Evolutionary conservation across 2,888 invertebrate genomes (phyloP).

Genomic region (Cataglyphis livida): DNA sequence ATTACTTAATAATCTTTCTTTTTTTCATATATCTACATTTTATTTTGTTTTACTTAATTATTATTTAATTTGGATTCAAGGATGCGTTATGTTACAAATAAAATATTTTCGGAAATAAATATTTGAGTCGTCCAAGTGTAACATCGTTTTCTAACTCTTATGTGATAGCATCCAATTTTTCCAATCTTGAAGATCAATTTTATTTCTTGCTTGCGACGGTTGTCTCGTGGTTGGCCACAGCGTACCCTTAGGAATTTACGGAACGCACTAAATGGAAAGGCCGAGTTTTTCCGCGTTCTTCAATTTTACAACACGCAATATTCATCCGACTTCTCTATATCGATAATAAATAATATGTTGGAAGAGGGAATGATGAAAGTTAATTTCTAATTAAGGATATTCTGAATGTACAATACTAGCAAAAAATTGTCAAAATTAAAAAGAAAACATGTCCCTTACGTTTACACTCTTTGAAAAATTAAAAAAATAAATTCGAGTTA

Average conservation of each 20-base stretch:
- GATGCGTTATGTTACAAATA: neutral
- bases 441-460: no score
- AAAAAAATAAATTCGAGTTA: no score
- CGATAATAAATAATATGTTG: conserved; percentile 4
- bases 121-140: conserved; percentile 14
- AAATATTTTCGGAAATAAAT: conserved; percentile 22
- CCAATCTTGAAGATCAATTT: conserved; percentile 64
- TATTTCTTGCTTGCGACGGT: conserved; percentile 68
- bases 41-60: neutral
- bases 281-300: conserved; percentile 71
- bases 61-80: neutral
- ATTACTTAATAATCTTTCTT: neutral
- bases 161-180: neutral
- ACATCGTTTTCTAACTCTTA: conserved; percentile 54
- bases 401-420: no score
- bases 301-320: conserved; percentile 72
- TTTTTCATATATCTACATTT: neutral
- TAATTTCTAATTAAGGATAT: conserved; percentile 7
- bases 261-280: conserved; percentile 72
- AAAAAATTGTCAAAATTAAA: no score
- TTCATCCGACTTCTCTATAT: conserved; percentile 50
- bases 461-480: no score
- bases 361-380: neutral
- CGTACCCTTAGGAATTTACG: conserved; percentile 66
- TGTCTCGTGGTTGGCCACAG: conserved; percentile 63